Evolutionary conservation across 2,797 vertebrate species (phyloP).

Genomic region (Sebastes baramenuke): DNA sequence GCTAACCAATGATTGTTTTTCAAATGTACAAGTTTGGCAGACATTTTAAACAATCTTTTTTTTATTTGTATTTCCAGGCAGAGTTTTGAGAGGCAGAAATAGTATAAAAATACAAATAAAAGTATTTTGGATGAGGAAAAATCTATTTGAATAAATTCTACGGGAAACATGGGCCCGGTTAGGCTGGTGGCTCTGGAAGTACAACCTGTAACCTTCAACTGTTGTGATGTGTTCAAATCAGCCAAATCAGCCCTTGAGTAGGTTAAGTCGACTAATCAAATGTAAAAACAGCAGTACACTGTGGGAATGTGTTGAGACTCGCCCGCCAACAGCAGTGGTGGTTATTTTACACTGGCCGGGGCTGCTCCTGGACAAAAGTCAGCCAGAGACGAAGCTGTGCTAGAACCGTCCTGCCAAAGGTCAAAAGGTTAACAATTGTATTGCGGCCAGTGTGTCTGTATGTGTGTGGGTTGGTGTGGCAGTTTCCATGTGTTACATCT

Average conservation of each 20-base stretch:
- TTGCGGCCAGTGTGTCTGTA: slow-evolving; percentile 19
- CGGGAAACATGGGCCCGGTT: neutral
- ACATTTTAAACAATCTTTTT: neutral
- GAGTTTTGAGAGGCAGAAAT: neutral
- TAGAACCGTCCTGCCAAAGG: slow-evolving; percentile 50
- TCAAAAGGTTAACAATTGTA: slow-evolving; percentile 51
- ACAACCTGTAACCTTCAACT: neutral
- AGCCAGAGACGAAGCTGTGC: slow-evolving; percentile 34
- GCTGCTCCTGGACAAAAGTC: slow-evolving; percentile 49
- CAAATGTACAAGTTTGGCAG: neutral
- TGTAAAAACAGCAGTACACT: neutral
- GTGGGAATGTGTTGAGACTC: slow-evolving; percentile 36
- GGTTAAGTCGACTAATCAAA: neutral
- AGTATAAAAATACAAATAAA: neutral
- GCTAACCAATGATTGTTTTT: neutral
- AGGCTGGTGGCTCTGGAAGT: neutral
- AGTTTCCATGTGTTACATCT: slow-evolving; percentile 30
- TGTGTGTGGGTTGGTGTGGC: slow-evolving; percentile 7
- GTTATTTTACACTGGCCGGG: neutral
- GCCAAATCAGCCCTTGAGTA: neutral
- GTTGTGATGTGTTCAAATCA: neutral
- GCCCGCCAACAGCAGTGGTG: neutral
- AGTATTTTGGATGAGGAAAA: neutral
- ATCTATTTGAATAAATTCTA: neutral
- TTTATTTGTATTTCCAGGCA: neutral